These are phyloP conservation scores for Nothura maculosa DNA, from an alignment of 2,797 vertebrate species.

Conservation along the genomic window DNA sequence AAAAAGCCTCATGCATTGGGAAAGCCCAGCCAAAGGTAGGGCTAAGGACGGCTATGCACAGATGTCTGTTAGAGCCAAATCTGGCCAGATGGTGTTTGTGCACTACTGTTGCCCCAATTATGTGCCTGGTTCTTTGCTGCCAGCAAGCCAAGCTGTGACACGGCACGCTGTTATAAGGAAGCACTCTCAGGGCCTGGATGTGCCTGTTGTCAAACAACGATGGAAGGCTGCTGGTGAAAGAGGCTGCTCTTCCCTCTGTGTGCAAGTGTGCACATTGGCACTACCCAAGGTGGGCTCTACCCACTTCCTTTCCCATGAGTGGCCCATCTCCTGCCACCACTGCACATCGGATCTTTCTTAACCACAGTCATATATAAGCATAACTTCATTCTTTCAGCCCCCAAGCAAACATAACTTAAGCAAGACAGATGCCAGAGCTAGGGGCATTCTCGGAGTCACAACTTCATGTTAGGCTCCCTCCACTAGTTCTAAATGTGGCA, in stretches of 20 bases:
- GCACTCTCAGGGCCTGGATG: not conserved
- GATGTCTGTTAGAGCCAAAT: slow-evolving; percentile 1
- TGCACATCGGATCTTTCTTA: rapidly evolving
- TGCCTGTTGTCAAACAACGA: not conserved
- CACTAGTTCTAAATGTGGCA: not conserved
- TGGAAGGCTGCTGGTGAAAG: not conserved
- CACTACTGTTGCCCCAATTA: slow-evolving; percentile 29
- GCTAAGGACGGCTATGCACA: not conserved
- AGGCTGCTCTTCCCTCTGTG: not conserved
- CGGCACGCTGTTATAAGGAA: not conserved
- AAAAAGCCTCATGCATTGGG: not conserved
- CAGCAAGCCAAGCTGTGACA: slow-evolving; percentile 45
- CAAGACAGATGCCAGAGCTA: not conserved
- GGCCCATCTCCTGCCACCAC: not conserved
- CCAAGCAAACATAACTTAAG: not conserved
- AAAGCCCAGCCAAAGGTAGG: not conserved
- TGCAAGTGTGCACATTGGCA: not conserved
- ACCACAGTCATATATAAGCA: not conserved
- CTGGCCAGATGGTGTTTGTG: slow-evolving; percentile 54
- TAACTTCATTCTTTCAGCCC: not conserved
- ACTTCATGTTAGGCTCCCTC: not conserved
- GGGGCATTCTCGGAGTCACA: not conserved
- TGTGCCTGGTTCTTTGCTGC: slow-evolving; percentile 6
- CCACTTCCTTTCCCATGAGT: not conserved
- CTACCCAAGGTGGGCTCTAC: not conserved